A percentile compares a stretch with the other conserved stretches of the same genome.
Evolutionary conservation across 2,113 vertebrate genomes (phyloP).

Genomic region (Atherinomorus stipes): DNA sequence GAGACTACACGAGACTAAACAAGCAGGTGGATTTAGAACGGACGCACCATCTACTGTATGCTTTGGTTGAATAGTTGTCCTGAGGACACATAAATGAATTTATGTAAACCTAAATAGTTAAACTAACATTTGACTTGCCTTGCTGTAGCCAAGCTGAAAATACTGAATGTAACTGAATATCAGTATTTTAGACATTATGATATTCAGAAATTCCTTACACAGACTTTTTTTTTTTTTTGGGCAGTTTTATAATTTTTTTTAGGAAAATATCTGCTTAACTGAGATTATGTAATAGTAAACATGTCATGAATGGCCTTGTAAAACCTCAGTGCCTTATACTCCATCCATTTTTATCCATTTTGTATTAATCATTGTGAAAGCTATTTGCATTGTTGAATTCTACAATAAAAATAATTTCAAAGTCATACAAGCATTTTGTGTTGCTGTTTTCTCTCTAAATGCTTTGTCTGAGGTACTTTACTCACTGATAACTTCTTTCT

Average conservation of each 20-base stretch:
- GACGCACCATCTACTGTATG: conserved; percentile 17
- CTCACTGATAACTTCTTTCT: conserved; percentile 52
- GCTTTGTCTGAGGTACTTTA: conserved; percentile 26
- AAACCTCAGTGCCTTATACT: conserved; percentile 51
- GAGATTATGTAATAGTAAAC: conserved; percentile 24
- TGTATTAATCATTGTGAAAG: conserved; percentile 65
- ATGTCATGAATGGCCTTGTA: conserved; percentile 36
- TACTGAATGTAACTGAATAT: conserved; percentile 49
- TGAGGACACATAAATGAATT: conserved; percentile 17
- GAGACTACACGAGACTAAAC: conserved; percentile 39
- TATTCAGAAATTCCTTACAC: conserved; percentile 7
- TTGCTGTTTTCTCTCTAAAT: conserved; percentile 52
- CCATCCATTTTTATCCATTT: conserved; percentile 50
- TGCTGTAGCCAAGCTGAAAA: conserved; percentile 24
- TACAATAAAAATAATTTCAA: conserved; percentile 71
- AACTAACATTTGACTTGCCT: conserved; percentile 21
- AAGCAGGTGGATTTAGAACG: background rate
- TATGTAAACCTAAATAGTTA: conserved; percentile 12
- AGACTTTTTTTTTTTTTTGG: background rate
- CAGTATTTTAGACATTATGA: conserved; percentile 16
- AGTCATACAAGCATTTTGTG: conserved; percentile 48
- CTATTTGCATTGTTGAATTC: conserved; percentile 62
- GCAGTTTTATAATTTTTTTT: conserved; percentile 7
- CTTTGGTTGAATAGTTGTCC: conserved; percentile 23
- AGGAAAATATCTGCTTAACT: conserved; percentile 33